A percentile compares a stretch with the other conserved stretches of the same genome.
These are phyloP conservation scores for Apodemia zela DNA, from an alignment of 2,888 invertebrate genomes.

Conservation along the genomic window DNA sequence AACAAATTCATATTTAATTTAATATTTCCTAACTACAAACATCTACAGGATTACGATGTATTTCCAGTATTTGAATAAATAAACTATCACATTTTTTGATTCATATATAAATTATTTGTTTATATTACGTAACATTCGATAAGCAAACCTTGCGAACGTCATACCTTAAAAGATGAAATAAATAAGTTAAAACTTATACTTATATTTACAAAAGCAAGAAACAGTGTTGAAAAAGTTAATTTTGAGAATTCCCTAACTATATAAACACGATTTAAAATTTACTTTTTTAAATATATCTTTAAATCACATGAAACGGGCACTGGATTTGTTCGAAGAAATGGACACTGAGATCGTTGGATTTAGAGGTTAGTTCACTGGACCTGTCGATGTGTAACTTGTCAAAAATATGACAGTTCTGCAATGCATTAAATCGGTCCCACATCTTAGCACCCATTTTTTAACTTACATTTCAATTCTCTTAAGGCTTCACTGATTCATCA, in stretches of 20 bases:
- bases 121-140: conserved; percentile 12
- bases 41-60: neutral
- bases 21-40: neutral
- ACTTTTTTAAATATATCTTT: conserved; percentile 54
- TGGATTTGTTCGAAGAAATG: conserved; percentile 70
- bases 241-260: conserved; percentile 71
- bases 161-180: conserved; percentile 56
- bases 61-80: neutral
- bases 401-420: conserved; percentile 28
- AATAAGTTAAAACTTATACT: conserved; percentile 72
- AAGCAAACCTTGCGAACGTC: conserved; percentile 39
- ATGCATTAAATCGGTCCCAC: conserved; percentile 46
- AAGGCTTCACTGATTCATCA: conserved; percentile 53
- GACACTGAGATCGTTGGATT: conserved; percentile 70
- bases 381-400: conserved; percentile 10
- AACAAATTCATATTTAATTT: neutral
- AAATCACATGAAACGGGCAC: conserved; percentile 74
- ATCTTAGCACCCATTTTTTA: conserved; percentile 58
- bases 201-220: conserved; percentile 78
- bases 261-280: conserved; percentile 67
- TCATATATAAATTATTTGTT: neutral
- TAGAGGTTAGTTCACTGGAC: conserved; percentile 31
- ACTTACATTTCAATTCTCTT: conserved; percentile 41
- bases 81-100: conserved; percentile 6
- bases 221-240: conserved; percentile 61